These are phyloP conservation scores for Centropus unirufus DNA, from an alignment of 2,113 vertebrate species.

Conservation along the genomic window DNA sequence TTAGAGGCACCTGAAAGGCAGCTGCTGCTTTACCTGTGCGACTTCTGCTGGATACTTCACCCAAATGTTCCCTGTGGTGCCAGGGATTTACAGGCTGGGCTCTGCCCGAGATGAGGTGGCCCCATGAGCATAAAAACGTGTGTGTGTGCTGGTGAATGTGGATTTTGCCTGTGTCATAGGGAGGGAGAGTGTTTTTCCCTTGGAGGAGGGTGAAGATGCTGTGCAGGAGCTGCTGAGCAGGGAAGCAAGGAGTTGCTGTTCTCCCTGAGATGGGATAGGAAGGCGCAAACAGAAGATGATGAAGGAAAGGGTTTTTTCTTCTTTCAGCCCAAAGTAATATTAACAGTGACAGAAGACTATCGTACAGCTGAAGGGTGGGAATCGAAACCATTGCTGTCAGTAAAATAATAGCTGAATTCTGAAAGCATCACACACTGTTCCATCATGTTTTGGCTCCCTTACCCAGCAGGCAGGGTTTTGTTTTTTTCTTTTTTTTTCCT, in stretches of 20 bases:
- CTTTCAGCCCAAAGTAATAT: background rate
- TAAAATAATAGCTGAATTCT: background rate
- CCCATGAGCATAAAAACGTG: background rate
- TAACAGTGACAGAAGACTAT: background rate
- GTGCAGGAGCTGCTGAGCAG: background rate
- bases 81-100: background rate
- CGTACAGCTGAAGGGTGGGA: background rate
- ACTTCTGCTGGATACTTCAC: background rate
- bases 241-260: background rate
- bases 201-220: background rate
- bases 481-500: too few relatives aligned
- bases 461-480: background rate
- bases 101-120: background rate
- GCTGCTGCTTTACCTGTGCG: background rate
- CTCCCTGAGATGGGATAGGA: background rate
- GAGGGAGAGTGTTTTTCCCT: background rate
- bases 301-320: background rate
- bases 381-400: background rate
- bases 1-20: background rate
- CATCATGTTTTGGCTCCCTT: background rate
- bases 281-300: fast-evolving
- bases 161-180: background rate
- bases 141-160: background rate
- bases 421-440: background rate
- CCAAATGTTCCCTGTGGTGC: background rate